Percentiles rank a stretch among this genome's conserved stretches.
These are phyloP conservation scores for Gadus chalcogrammus DNA, from an alignment of 2,113 vertebrate genomes.

Conservation along the genomic window DNA sequence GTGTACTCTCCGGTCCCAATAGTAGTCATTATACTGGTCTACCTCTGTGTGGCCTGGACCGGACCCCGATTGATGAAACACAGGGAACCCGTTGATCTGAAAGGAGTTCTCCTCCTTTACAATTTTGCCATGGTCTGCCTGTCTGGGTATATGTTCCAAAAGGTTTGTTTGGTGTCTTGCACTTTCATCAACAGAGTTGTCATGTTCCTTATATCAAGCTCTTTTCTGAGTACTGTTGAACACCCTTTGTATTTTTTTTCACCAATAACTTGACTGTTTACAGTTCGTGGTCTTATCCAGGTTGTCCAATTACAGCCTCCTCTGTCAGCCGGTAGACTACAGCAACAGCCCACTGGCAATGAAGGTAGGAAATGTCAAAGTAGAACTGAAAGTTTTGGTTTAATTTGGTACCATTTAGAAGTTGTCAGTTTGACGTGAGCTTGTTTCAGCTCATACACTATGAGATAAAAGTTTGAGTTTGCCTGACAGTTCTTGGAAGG, in stretches of 20 bases:
- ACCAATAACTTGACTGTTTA: not conserved
- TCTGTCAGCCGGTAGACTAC: conserved; percentile 76
- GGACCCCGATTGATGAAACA: conserved; percentile 57
- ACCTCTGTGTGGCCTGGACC: conserved; percentile 57
- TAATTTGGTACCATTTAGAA: too few species aligned
- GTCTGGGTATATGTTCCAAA: conserved; percentile 70
- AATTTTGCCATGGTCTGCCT: conserved; percentile 67
- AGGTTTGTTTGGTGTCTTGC: conserved; percentile 57
- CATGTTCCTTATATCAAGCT: too few species aligned
- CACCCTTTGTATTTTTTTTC: too few species aligned
- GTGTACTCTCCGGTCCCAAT: conserved; percentile 66
- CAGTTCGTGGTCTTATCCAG: conserved; percentile 75
- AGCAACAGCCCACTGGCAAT: conserved; percentile 63
- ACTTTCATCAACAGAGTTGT: not conserved
- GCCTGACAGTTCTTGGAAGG: too few species aligned
- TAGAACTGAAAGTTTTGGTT: too few species aligned
- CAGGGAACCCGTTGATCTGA: conserved; percentile 56
- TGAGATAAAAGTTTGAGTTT: too few species aligned
- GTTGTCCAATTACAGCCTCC: conserved; percentile 70
- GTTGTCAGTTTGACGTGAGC: too few species aligned
- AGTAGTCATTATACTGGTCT: conserved; percentile 56
- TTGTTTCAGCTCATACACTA: too few species aligned
- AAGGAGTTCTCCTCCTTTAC: conserved; percentile 58
- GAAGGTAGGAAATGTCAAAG: conserved; percentile 55
- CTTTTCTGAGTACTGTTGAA: too few species aligned